Conservation (phyloP, 2,888 invertebrate genomes). For the Cephonodes hylas region DNA sequence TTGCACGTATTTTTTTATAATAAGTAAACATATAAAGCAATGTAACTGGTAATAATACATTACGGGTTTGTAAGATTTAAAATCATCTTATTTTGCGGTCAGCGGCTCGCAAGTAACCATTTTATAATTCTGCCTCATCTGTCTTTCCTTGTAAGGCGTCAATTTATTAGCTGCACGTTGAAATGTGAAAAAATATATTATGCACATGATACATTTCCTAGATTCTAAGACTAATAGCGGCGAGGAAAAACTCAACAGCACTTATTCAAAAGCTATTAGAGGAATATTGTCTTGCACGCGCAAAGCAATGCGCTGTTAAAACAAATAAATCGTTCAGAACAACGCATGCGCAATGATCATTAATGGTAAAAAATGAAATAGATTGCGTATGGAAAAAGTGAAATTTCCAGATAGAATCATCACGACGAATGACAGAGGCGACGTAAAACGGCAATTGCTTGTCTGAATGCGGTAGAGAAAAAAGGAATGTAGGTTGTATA, state of each 20-base stretch:
- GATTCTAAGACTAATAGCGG: not conserved
- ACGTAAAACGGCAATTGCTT: constrained; percentile 48
- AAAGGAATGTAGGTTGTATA: constrained; percentile 40
- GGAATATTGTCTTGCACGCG: not conserved
- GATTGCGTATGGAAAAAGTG: constrained; percentile 27
- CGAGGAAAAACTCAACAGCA: not conserved
- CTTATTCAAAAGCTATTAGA: constrained; percentile 6
- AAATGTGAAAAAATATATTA: not conserved
- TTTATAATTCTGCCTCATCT: not conserved
- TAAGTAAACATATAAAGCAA: no score
- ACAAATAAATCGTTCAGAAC: constrained; percentile 25
- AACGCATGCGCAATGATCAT: constrained; percentile 32
- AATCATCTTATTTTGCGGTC: not conserved
- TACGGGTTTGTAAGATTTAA: not conserved
- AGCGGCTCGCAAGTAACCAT: not conserved
- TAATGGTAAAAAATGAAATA: constrained; percentile 33
- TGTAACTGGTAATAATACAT: not conserved
- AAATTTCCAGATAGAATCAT: constrained; percentile 16
- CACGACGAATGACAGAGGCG: constrained; percentile 49
- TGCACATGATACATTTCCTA: not conserved
- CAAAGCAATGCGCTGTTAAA: constrained; percentile 9
- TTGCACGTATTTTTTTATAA: no score
- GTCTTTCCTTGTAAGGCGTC: not conserved
- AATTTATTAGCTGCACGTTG: not conserved
- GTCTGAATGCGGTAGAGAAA: constrained; percentile 48